A percentile compares a stretch with the other conserved stretches of the same genome.
Evolutionary conservation across 2,797 vertebrate genomes (phyloP).

Genomic region (Cygnus olor): DNA sequence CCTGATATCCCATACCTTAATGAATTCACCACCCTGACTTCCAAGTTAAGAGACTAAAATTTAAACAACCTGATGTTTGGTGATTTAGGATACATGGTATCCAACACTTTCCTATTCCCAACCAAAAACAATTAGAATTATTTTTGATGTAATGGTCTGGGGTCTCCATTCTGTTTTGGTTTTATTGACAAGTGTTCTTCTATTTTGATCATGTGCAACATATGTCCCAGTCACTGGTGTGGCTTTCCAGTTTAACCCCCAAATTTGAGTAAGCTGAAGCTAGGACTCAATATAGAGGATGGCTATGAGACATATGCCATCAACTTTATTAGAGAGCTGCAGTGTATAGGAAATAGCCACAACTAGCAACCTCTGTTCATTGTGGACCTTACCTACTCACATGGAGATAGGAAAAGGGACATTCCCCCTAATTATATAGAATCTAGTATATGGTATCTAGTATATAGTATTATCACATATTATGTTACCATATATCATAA

Average conservation of each 20-base stretch:
- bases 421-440: not conserved
- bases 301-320: not conserved
- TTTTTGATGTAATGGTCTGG: not conserved
- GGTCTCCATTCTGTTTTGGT: not conserved
- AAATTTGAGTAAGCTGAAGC: not conserved
- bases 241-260: not conserved
- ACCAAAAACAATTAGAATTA: not conserved
- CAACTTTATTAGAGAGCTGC: not conserved
- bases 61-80: not conserved
- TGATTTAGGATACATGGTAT: not conserved
- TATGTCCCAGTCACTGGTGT: not conserved
- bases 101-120: not conserved
- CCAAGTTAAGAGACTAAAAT: not conserved
- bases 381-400: not conserved
- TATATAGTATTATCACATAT: too few species aligned
- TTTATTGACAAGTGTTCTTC: not conserved
- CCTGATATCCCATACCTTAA: not conserved
- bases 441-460: too few species aligned
- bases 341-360: not conserved
- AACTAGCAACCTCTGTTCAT: not conserved
- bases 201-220: not conserved
- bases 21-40: not conserved
- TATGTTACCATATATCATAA: too few species aligned
- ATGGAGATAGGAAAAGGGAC: not conserved
- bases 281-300: accelerated